Percentiles rank a stretch among this genome's conserved stretches.
Evolutionary conservation across 2,113 vertebrate species (phyloP).

Genomic region (Brevimyrus niger): DNA sequence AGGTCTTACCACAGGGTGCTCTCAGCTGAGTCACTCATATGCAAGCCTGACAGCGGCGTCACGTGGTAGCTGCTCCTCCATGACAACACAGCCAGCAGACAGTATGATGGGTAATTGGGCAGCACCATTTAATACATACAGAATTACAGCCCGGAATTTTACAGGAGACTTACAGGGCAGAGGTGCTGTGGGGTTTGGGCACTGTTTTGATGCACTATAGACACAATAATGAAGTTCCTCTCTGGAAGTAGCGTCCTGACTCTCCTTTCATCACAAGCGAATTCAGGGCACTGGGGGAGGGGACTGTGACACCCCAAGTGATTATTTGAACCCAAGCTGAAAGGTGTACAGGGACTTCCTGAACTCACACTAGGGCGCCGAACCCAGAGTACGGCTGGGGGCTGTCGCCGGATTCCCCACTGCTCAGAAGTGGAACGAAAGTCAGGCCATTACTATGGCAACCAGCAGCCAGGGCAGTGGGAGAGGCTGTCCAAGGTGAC

Average conservation of each 20-base stretch:
- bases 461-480: slow-evolving; percentile 31
- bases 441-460: slow-evolving; percentile 58
- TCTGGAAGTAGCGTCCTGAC: not conserved
- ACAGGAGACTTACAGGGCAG: not conserved
- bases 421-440: slow-evolving; percentile 26
- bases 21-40: not conserved
- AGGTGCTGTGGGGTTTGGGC: not conserved
- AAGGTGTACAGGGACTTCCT: not conserved
- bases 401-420: slow-evolving; percentile 1
- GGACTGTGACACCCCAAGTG: not conserved
- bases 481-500: not conserved
- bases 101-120: not conserved
- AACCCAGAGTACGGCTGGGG: not conserved
- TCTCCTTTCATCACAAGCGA: not conserved
- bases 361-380: not conserved
- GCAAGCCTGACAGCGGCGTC: not conserved
- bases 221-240: not conserved
- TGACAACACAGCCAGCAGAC: not conserved
- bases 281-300: not conserved
- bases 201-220: not conserved
- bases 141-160: not conserved
- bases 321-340: not conserved
- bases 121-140: not conserved
- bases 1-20: not conserved
- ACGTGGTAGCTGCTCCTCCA: not conserved